Conservation (phyloP, 35 echinoderm and acorn worm genomes). For the Apostichopus parvimensis region DNA sequence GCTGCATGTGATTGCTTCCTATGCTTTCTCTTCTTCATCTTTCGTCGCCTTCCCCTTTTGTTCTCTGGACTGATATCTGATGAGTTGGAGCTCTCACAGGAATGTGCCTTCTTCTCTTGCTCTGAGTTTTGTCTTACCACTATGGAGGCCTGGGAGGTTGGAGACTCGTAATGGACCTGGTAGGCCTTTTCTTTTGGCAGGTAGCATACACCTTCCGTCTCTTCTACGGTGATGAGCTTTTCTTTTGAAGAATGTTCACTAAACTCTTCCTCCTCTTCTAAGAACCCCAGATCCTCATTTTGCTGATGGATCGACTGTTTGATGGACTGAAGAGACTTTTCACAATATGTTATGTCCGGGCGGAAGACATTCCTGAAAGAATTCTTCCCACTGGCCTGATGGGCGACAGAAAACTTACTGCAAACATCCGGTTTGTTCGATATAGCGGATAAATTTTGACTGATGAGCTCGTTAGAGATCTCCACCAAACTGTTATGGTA, state of each 20-base stretch:
- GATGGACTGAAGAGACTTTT: conserved; percentile 69
- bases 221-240: conserved; percentile 55
- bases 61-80: not conserved
- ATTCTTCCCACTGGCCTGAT: conserved; percentile 59
- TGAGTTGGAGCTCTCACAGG: not conserved
- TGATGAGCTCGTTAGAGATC: conserved; percentile 64
- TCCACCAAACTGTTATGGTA: conserved; percentile 62
- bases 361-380: conserved; percentile 94
- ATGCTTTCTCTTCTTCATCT: not conserved
- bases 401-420: conserved; percentile 26
- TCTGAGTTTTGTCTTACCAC: not conserved
- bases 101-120: not conserved
- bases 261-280: conserved; percentile 48
- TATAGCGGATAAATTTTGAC: conserved; percentile 62
- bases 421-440: conserved; percentile 58
- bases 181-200: conserved; percentile 55
- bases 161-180: conserved; percentile 32
- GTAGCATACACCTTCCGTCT: conserved; percentile 79
- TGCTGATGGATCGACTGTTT: conserved; percentile 47
- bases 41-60: conserved; percentile 6
- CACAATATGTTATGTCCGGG: conserved; percentile 82
- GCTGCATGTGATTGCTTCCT: not conserved
- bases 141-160: not conserved
- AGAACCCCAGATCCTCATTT: not conserved
- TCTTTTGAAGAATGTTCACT: conserved; percentile 74